phyloP scores from a whole-genome alignment of 2,888 invertebrate species.

The Sisyra terminalis region DNA sequence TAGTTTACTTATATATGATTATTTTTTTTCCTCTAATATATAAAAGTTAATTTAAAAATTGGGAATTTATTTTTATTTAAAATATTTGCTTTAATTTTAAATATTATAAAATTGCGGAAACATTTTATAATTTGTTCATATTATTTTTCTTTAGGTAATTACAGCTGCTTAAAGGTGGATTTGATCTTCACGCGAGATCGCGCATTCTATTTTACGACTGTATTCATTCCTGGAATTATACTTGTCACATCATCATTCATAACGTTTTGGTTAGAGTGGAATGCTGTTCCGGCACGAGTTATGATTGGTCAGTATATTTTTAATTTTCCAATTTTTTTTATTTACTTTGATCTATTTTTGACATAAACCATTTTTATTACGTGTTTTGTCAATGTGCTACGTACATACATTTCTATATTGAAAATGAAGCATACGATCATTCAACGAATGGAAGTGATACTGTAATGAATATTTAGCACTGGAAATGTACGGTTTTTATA shows the following conservation, averaged over 20 bases:
- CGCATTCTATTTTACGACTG: constrained; percentile 93
- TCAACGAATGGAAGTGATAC: too few species aligned
- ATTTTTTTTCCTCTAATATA: background rate
- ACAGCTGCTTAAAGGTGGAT: constrained; percentile 89
- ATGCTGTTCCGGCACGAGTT: constrained; percentile 89
- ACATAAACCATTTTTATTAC: too few species aligned
- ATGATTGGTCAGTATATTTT: constrained; percentile 68
- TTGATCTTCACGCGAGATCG: constrained; percentile 88
- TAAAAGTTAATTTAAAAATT: background rate
- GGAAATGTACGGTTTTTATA: too few species aligned
- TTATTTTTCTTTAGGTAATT: constrained; percentile 55
- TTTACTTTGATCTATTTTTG: too few species aligned
- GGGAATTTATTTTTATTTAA: background rate
- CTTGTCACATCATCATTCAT: constrained; percentile 94
- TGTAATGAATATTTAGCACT: too few species aligned
- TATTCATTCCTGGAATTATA: constrained; percentile 92
- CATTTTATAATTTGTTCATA: background rate
- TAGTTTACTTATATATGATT: too few species aligned
- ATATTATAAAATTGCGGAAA: background rate
- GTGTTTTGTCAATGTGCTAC: too few species aligned
- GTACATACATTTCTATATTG: too few species aligned
- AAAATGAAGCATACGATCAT: too few species aligned
- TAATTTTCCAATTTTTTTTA: too few species aligned
- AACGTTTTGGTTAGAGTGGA: constrained; percentile 96
- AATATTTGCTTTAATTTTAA: background rate